Evolutionary conservation across 2,797 vertebrate species (phyloP).

Genomic region (Nyctalus aviator): DNA sequence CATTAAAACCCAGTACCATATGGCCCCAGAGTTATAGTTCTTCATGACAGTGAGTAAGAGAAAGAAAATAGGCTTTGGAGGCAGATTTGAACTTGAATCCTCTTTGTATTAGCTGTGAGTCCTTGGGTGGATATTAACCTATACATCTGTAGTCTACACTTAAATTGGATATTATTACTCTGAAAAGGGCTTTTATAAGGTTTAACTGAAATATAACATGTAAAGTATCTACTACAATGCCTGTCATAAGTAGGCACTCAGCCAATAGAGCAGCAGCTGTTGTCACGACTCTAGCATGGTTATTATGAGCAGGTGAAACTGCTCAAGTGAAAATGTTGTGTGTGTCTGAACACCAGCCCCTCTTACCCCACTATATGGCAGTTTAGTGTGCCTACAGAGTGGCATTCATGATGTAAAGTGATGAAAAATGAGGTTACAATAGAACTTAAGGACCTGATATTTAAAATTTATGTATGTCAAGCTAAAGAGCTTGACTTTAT

Average conservation of each 20-base stretch:
- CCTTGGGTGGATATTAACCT: slow-evolving; percentile 6
- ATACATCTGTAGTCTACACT: slow-evolving; percentile 35
- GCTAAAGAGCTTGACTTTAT: not conserved
- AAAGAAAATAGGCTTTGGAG: not conserved
- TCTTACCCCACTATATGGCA: not conserved
- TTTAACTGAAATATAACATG: slow-evolving; percentile 15
- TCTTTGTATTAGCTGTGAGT: not conserved
- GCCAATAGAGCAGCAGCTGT: not conserved
- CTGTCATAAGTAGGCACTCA: not conserved
- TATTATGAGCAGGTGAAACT: not conserved
- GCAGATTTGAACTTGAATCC: not conserved
- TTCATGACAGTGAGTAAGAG: not conserved
- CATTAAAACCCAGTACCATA: not conserved
- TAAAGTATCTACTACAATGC: not conserved
- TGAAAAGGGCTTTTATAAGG: not conserved
- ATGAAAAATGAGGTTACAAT: not conserved
- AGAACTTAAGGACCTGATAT: not conserved
- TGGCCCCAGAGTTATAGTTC: not conserved
- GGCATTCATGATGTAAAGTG: not conserved
- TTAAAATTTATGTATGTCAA: not conserved
- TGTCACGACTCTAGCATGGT: not conserved
- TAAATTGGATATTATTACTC: not conserved
- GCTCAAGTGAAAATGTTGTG: not conserved
- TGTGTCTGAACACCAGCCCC: not conserved
- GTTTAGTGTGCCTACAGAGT: not conserved